Conservation (phyloP, 2,888 invertebrate species). For the Prenolepis imparis region DNA sequence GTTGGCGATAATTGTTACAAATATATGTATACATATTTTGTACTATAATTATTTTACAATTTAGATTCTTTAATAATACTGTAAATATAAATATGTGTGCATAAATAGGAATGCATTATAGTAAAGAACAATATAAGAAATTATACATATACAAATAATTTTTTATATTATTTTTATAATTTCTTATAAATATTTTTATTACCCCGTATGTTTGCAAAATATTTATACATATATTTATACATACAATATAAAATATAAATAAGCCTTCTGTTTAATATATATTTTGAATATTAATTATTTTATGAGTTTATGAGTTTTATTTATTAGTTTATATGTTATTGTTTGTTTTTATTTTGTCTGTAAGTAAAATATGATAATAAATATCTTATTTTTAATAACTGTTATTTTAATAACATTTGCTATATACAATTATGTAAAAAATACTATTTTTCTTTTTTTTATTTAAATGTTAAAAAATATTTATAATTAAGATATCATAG, state of each 20-base stretch:
- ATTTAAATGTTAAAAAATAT: not conserved
- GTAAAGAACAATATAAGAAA: not conserved
- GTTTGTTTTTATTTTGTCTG: not conserved
- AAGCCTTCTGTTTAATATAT: not conserved
- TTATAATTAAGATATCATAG: conserved; percentile 17
- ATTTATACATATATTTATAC: not conserved
- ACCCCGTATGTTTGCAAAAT: not conserved
- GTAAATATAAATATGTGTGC: too few relatives aligned
- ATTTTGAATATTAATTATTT: not conserved
- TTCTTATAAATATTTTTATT: not conserved
- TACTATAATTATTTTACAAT: too few relatives aligned
- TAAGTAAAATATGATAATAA: not conserved
- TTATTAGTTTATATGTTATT: not conserved
- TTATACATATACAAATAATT: not conserved
- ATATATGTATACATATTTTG: not conserved
- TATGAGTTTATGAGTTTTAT: not conserved
- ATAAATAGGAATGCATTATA: not conserved
- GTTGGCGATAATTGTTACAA: not conserved
- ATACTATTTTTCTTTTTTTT: not conserved
- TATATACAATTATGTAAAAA: not conserved
- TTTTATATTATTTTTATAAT: not conserved
- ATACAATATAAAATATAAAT: not conserved
- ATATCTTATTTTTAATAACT: not conserved
- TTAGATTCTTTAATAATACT: too few relatives aligned
- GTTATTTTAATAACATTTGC: not conserved